Conservation (phyloP, 2,888 invertebrate species). For the Tachystola acroxantha region DNA sequence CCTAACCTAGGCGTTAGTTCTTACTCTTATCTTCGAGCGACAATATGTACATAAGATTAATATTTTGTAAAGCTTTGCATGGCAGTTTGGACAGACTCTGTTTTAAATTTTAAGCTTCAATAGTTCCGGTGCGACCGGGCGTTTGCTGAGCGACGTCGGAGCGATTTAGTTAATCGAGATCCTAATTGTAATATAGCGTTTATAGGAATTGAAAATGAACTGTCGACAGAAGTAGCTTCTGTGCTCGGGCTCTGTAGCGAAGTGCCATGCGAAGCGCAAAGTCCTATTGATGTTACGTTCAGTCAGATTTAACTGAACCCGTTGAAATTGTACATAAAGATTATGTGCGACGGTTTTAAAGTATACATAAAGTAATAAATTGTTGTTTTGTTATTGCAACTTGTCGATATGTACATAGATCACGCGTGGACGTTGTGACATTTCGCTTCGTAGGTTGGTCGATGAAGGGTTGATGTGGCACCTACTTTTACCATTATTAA, state of each 20-base stretch:
- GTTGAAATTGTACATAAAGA: constrained; percentile 60
- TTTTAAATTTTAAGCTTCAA: constrained; percentile 11
- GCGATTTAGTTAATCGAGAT: neutral
- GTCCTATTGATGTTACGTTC: constrained; percentile 59
- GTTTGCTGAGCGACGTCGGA: constrained; percentile 1
- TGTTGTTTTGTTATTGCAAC: constrained; percentile 69
- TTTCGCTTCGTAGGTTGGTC: constrained; percentile 46
- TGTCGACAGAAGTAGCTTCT: constrained; percentile 24
- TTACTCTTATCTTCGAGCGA: constrained; percentile 73
- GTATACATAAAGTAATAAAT: constrained; percentile 46
- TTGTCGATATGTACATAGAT: constrained; percentile 67
- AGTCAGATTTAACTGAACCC: constrained; percentile 46
- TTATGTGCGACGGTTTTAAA: constrained; percentile 65
- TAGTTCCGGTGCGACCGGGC: constrained; percentile 7
- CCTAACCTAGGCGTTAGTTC: constrained; percentile 57
- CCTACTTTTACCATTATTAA: constrained; percentile 41
- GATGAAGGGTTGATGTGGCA: constrained; percentile 35
- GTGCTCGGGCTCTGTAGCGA: constrained; percentile 22
- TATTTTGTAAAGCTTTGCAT: constrained; percentile 66
- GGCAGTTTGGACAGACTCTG: constrained; percentile 40
- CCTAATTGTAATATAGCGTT: constrained; percentile 29
- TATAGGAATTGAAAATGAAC: constrained; percentile 58
- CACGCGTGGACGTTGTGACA: constrained; percentile 49
- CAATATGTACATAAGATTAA: constrained; percentile 79
- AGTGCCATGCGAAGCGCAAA: constrained; percentile 49